phyloP scores from a whole-genome alignment of 2,797 vertebrate genomes.

The Epinephelus awoara region DNA sequence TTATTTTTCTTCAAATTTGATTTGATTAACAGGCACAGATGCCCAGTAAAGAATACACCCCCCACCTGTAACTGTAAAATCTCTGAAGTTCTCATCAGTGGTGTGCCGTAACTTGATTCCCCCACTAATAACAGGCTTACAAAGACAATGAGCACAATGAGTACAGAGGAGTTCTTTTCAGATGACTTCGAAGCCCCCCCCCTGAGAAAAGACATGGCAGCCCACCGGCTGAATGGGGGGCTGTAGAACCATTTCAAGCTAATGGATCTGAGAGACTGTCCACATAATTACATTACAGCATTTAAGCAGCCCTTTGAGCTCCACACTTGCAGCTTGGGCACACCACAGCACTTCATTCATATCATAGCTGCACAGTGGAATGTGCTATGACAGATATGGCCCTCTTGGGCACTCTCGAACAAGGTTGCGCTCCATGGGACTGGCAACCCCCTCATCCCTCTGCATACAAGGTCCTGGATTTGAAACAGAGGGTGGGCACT shows the following conservation, averaged over 20 bases:
- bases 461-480: conserved; percentile 65
- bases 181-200: conserved; percentile 82
- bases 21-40: conserved; percentile 50
- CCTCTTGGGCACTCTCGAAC: conserved; percentile 67
- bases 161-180: conserved; percentile 86
- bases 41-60: conserved; percentile 57
- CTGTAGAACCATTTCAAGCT: conserved; percentile 78
- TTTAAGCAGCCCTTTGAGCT: conserved; percentile 78
- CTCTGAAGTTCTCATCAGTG: conserved; percentile 74
- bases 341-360: conserved; percentile 79
- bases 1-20: conserved; percentile 39
- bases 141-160: conserved; percentile 88
- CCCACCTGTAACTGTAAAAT: conserved; percentile 75
- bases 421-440: conserved; percentile 72
- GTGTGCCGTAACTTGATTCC: conserved; percentile 82
- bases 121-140: conserved; percentile 85
- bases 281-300: conserved; percentile 86
- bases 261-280: conserved; percentile 83
- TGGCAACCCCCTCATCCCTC: conserved; percentile 60
- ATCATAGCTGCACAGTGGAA: conserved; percentile 78
- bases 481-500: conserved; percentile 75
- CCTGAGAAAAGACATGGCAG: conserved; percentile 76
- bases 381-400: conserved; percentile 83
- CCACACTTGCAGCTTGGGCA: conserved; percentile 64
- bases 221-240: conserved; percentile 77